Evolutionary conservation across 2,797 vertebrate species (phyloP), one percentile per base, ranked within the genome.

Genomic region (Pseudopleuronectes americanus): DNA sequence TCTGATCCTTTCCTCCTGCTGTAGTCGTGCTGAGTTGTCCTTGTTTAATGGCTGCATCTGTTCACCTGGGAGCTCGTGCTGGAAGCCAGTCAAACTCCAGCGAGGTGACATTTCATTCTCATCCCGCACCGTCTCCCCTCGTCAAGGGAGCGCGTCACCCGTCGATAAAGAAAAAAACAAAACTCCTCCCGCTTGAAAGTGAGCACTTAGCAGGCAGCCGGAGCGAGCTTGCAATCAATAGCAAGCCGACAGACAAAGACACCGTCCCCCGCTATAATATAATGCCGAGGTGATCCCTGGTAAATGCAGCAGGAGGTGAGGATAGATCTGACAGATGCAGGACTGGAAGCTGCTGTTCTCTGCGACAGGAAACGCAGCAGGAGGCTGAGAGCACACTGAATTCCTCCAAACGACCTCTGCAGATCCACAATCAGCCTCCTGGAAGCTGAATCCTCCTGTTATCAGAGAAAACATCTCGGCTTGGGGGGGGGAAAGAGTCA

Each of bases 181-280:
- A 26, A 13, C 10, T 26, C 73, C 54, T n/a, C 52, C 9, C 5
- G 6, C 43, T 73, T 1, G 9, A 67, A 57, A 64, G 65, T 31
- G 63, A 77, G 76, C 76, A 26, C 67, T 80, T 73, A 72, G 73
- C 19, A 21, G 43, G 58, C 54, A 49, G 71, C 54, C 1, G 4
- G 28, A 58, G 68, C 19, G 14, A 64, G 59, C 52, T 43, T 22
- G 52, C 38, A 56, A 88, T 87, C 88, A 80, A 87, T 85, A 80
- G 71, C 65, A 60, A n/a, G 63, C 51, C 23, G 1, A 51, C 69
- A 76, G 64, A 86, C 71, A 84, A 84, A 84, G 82, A 81, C 67
- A 49, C 61, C 1, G 68, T 59, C 62, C 24, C 21, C 17, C 1
- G 17, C 60, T 79, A 69, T 57, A 77, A 84, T 76, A 48, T 10